Evolutionary conservation across 2,113 vertebrate species (phyloP).

Genomic region (Corythaeola cristata): DNA sequence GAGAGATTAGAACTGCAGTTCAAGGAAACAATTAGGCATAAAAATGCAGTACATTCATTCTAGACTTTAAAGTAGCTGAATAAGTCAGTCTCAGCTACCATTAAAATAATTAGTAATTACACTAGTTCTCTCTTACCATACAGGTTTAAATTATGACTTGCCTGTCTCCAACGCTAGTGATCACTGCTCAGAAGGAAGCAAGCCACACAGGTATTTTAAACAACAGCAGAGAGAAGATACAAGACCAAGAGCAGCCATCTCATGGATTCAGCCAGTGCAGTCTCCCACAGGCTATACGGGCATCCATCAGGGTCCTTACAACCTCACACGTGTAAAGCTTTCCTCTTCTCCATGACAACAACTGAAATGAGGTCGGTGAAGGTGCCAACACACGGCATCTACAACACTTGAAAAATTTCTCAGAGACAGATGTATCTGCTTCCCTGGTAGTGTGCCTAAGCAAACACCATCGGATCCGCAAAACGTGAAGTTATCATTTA

Average conservation of each 20-base stretch:
- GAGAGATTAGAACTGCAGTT: not conserved
- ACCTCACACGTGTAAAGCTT: fast-evolving
- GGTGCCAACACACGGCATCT: not conserved
- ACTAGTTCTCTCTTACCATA: not conserved
- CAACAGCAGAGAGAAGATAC: not conserved
- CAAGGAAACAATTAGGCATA: not conserved
- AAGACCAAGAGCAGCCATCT: not conserved
- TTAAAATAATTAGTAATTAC: not conserved
- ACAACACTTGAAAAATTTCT: no score
- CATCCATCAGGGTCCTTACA: not conserved
- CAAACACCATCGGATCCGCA: fast-evolving
- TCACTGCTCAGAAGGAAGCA: not conserved
- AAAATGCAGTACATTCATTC: not conserved
- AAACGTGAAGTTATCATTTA: fast-evolving
- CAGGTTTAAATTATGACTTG: not conserved
- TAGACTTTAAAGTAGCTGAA: not conserved
- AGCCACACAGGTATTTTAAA: not conserved
- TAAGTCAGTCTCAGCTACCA: not conserved
- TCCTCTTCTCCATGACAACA: not conserved
- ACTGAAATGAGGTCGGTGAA: not conserved
- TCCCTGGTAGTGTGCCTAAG: not conserved
- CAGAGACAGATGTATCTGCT: not conserved
- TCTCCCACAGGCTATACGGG: not conserved
- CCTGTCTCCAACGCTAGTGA: not conserved
- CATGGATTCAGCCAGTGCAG: not conserved